A percentile compares a stretch with the other conserved stretches of the same genome.
These are phyloP conservation scores for Cossypha polioptera DNA, from an alignment of 2,797 vertebrate species.

Conservation along the genomic window DNA sequence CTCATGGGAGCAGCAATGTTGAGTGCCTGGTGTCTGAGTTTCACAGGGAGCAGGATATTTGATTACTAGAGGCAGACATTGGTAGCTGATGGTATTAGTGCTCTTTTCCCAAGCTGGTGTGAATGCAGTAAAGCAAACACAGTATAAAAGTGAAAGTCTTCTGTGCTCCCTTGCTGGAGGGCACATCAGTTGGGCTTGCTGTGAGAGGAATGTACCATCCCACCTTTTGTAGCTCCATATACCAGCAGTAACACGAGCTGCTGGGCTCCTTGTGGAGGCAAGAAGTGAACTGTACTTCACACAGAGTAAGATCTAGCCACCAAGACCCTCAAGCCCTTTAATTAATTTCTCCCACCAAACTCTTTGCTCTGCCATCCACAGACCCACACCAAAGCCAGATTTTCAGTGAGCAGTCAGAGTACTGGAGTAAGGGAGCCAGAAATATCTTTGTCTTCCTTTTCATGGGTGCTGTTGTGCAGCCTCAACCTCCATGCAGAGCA, in stretches of 20 bases:
- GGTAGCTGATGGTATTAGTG: neutral
- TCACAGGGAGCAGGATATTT: neutral
- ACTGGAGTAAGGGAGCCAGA: neutral
- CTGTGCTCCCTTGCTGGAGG: neutral
- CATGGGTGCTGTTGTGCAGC: neutral
- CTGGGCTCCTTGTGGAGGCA: neutral
- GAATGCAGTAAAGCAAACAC: neutral
- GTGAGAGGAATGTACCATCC: neutral
- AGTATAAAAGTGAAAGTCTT: neutral
- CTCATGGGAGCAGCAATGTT: neutral
- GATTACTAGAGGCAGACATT: neutral
- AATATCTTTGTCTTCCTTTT: neutral
- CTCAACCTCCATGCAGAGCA: neutral
- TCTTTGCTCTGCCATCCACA: neutral
- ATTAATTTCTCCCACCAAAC: neutral
- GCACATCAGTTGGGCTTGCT: neutral
- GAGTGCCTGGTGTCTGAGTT: neutral
- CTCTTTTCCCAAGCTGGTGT: neutral
- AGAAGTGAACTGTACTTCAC: neutral
- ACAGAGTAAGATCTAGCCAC: neutral
- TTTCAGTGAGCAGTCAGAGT: fast-evolving
- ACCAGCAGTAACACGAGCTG: neutral
- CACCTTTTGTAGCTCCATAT: fast-evolving
- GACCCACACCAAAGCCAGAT: neutral
- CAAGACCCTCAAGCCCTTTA: neutral